Evolutionary conservation across 2,888 invertebrate species (phyloP).

Genomic region (Erebia ligea): DNA sequence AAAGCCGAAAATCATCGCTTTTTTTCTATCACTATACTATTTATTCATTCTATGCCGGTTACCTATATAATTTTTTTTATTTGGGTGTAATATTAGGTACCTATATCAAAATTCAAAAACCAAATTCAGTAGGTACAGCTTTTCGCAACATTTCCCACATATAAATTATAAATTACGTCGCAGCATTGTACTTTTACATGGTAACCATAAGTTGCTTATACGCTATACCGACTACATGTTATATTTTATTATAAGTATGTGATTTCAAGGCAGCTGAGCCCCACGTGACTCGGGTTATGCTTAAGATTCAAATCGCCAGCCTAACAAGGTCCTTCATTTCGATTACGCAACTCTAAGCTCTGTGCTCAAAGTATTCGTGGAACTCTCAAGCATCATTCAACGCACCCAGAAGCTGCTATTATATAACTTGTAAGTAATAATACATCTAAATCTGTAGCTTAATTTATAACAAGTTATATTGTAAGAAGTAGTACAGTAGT

Average conservation of each 20-base stretch:
- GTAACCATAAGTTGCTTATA: not conserved
- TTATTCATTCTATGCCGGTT: no score
- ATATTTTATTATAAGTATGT: not conserved
- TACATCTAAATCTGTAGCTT: not conserved
- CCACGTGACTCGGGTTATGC: slow-evolving; percentile 20
- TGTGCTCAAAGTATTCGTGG: slow-evolving; percentile 8
- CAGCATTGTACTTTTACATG: no score
- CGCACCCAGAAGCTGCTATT: not conserved
- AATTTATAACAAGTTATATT: not conserved
- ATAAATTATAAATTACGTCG: no score
- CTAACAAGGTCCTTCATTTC: slow-evolving; percentile 29
- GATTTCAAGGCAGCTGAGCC: slow-evolving; percentile 23
- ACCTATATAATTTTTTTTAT: no score
- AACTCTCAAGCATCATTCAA: slow-evolving; percentile 3
- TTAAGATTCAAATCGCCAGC: slow-evolving; percentile 20
- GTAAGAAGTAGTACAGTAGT: not conserved
- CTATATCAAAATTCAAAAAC: no score
- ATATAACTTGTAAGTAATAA: not conserved
- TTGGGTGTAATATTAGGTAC: no score
- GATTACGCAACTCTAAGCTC: slow-evolving; percentile 28
- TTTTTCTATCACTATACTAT: no score
- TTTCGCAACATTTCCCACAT: no score
- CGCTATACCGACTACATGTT: not conserved
- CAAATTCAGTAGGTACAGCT: no score
- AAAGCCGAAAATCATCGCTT: no score